Evolutionary conservation across 2,797 vertebrate species (phyloP).

Genomic region (Phoebastria nigripes): DNA sequence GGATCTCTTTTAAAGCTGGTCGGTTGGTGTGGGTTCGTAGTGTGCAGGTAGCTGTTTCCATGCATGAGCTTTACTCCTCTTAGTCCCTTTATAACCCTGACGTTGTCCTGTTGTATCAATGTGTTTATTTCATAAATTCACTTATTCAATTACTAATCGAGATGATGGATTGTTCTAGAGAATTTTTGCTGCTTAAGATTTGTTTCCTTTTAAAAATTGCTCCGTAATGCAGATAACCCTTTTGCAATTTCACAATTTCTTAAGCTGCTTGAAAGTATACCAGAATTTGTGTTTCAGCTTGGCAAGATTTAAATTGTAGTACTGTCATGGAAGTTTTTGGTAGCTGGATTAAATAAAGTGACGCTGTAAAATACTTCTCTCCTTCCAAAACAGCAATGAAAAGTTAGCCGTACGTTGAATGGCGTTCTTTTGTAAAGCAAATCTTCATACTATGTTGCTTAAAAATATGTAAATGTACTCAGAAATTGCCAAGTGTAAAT

Average conservation of each 20-base stretch:
- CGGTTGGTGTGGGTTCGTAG: not conserved
- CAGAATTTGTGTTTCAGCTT: not conserved
- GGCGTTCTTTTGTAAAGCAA: not conserved
- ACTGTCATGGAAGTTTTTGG: not conserved
- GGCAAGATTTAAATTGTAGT: not conserved
- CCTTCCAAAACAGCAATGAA: conserved; percentile 11
- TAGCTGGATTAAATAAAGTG: conserved; percentile 22
- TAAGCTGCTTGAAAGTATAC: not conserved
- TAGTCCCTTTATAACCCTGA: not conserved
- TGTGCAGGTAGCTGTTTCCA: not conserved
- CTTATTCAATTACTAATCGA: not conserved
- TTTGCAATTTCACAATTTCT: not conserved
- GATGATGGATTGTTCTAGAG: not conserved
- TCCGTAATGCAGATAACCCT: not conserved
- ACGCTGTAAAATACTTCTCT: not conserved
- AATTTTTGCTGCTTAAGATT: not conserved
- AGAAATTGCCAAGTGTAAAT: not conserved
- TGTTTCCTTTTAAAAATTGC: not conserved
- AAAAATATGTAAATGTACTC: not conserved
- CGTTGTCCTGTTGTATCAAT: not conserved
- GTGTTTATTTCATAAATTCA: not conserved
- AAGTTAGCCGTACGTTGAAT: not conserved
- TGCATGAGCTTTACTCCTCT: not conserved
- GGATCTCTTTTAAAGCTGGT: not conserved
- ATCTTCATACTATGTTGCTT: not conserved